phyloP scores from a whole-genome alignment of 2,113 vertebrate genomes.

The Eclectus roratus region DNA sequence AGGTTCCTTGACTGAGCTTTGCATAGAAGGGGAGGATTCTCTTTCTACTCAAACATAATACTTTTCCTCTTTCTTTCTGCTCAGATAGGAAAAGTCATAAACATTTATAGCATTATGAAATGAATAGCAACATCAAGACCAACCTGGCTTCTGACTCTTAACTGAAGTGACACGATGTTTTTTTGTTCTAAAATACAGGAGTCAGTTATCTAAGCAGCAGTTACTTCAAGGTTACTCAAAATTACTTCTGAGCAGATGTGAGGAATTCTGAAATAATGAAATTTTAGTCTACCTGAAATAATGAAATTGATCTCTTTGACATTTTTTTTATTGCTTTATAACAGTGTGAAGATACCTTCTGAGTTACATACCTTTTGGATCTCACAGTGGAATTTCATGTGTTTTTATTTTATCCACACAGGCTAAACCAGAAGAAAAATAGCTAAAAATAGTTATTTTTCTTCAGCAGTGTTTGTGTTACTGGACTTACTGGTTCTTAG shows the following conservation, averaged over 20 bases:
- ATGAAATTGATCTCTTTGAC: neutral
- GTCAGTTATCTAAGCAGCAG: neutral
- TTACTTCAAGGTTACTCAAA: neutral
- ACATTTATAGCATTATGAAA: neutral
- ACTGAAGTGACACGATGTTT: neutral
- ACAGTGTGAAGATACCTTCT: neutral
- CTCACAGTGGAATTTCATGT: neutral
- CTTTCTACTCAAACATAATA: neutral
- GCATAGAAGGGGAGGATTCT: neutral
- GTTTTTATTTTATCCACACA: neutral
- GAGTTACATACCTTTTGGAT: neutral
- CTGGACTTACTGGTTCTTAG: neutral
- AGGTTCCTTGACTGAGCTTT: neutral
- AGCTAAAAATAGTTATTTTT: neutral
- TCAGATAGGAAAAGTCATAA: neutral
- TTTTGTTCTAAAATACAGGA: neutral
- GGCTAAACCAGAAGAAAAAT: neutral
- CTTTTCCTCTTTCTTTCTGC: neutral
- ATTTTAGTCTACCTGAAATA: neutral
- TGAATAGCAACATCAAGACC: neutral
- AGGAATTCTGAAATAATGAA: neutral
- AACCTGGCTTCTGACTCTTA: neutral
- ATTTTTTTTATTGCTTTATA: neutral
- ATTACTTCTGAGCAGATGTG: neutral
- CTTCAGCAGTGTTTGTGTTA: neutral